Percentiles rank a stretch among this genome's conserved stretches.
phyloP scores from a whole-genome alignment of 2,888 invertebrate genomes.

The Chloroclystis v-ata region DNA sequence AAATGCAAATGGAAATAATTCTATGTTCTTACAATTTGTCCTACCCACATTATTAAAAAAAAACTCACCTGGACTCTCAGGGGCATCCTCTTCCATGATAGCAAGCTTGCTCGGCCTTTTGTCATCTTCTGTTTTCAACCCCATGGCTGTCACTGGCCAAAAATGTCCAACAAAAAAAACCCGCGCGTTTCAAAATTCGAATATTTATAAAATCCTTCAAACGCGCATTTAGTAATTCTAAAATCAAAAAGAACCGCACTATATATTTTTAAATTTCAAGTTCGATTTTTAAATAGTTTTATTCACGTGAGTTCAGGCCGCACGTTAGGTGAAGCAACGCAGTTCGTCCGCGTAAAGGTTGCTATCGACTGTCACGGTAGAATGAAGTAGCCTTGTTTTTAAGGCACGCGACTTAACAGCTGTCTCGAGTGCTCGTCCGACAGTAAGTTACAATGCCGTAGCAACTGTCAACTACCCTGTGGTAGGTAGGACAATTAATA shows the following conservation, averaged over 20 bases:
- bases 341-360: conserved; percentile 51
- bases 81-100: conserved; percentile 70
- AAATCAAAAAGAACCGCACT: too few species aligned
- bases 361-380: conserved; percentile 62
- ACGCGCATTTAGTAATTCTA: too few species aligned
- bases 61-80: conserved; percentile 63
- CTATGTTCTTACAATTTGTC: too few species aligned
- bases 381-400: conserved; percentile 60
- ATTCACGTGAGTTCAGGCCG: conserved; percentile 52
- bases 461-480: conserved; percentile 8
- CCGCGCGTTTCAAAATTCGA: conserved; percentile 15
- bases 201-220: too few species aligned
- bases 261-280: conserved; percentile 2
- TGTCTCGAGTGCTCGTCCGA: conserved; percentile 16
- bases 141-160: conserved; percentile 59
- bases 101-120: conserved; percentile 73
- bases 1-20: too few species aligned
- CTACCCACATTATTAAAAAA: conserved; percentile 5
- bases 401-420: conserved; percentile 53
- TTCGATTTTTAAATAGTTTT: conserved; percentile 23
- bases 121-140: conserved; percentile 68
- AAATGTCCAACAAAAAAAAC: conserved; percentile 26
- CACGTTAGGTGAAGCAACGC: conserved; percentile 40
- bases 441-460: conserved; percentile 14
- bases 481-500: not conserved